Conservation (phyloP, 2,888 invertebrate genomes). For the Stenotaenia linearis region DNA sequence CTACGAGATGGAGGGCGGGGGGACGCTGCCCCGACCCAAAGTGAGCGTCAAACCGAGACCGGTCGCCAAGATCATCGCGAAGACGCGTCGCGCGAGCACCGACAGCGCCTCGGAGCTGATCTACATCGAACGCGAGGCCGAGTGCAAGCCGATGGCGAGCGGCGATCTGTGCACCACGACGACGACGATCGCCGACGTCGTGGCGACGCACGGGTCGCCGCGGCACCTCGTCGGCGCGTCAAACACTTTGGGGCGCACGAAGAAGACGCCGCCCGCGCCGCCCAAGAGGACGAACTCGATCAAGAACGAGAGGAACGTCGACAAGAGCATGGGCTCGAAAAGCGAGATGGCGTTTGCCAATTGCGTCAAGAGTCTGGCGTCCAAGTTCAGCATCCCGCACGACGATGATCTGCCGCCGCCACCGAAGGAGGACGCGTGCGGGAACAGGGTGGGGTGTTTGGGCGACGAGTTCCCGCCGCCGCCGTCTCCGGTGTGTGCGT, state of each 20-base stretch:
- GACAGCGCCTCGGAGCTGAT: slow-evolving; percentile 19
- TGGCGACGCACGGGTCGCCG: slow-evolving; percentile 40
- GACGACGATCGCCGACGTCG: slow-evolving; percentile 1
- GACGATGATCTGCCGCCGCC: slow-evolving; percentile 35
- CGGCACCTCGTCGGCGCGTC: slow-evolving; percentile 34
- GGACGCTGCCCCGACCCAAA: slow-evolving; percentile 78
- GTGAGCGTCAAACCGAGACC: slow-evolving; percentile 74
- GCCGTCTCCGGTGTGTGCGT: slow-evolving; percentile 32
- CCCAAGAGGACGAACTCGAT: slow-evolving; percentile 51
- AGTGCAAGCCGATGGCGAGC: slow-evolving; percentile 27
- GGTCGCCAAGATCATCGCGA: slow-evolving; percentile 63
- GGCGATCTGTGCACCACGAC: slow-evolving; percentile 18
- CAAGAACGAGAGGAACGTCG: slow-evolving; percentile 39
- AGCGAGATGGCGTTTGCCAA: slow-evolving; percentile 47
- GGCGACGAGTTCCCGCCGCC: slow-evolving; percentile 32
- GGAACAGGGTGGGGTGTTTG: slow-evolving; percentile 24
- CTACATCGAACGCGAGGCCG: slow-evolving; percentile 28
- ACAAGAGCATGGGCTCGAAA: slow-evolving; percentile 38
- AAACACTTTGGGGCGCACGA: slow-evolving; percentile 41
- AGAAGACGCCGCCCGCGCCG: slow-evolving; percentile 50
- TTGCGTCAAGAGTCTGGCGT: slow-evolving; percentile 45
- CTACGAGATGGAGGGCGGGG: slow-evolving; percentile 51
- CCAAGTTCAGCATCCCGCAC: slow-evolving; percentile 35
- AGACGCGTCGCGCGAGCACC: slow-evolving; percentile 38
- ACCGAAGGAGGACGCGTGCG: slow-evolving; percentile 24